A percentile compares a stretch with the other conserved stretches of the same genome.
Conservation (phyloP, 1,140 invertebrate genomes). For the Cecropterus lyciades region DNA sequence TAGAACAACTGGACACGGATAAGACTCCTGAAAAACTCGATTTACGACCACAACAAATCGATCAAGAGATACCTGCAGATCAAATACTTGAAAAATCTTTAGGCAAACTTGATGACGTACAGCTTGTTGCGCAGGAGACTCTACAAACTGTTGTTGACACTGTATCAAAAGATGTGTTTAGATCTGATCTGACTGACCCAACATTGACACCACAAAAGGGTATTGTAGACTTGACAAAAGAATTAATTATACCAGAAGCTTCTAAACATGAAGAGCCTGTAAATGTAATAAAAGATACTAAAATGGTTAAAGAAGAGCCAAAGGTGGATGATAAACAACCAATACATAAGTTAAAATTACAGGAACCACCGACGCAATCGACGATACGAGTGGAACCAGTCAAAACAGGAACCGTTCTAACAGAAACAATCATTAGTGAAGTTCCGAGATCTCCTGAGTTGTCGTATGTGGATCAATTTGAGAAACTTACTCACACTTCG, state of each 20-base stretch:
- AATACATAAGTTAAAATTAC: background rate
- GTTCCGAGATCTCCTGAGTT: constrained; percentile 44
- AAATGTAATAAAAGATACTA: background rate
- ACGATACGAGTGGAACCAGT: constrained; percentile 50
- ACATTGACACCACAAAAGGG: too few species aligned
- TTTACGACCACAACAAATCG: too few species aligned
- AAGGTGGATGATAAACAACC: background rate
- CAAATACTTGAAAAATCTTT: too few species aligned
- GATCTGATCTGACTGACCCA: too few species aligned
- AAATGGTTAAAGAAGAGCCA: background rate
- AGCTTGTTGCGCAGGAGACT: too few species aligned
- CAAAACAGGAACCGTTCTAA: constrained; percentile 45
- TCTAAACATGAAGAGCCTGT: background rate
- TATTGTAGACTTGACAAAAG: background rate
- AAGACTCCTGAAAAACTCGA: too few species aligned
- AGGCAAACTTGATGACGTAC: too few species aligned
- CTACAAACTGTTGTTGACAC: too few species aligned
- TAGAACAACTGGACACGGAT: too few species aligned
- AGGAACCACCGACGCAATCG: constrained; percentile 40
- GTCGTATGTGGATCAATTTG: constrained; percentile 57
- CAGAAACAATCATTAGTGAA: constrained; percentile 41
- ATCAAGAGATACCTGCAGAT: too few species aligned
- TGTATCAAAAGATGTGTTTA: too few species aligned
- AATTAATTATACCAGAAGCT: background rate
- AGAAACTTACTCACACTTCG: constrained; percentile 33